These are phyloP conservation scores for Episyrphus balteatus DNA, from an alignment of 1,140 invertebrate genomes.

Conservation along the genomic window DNA sequence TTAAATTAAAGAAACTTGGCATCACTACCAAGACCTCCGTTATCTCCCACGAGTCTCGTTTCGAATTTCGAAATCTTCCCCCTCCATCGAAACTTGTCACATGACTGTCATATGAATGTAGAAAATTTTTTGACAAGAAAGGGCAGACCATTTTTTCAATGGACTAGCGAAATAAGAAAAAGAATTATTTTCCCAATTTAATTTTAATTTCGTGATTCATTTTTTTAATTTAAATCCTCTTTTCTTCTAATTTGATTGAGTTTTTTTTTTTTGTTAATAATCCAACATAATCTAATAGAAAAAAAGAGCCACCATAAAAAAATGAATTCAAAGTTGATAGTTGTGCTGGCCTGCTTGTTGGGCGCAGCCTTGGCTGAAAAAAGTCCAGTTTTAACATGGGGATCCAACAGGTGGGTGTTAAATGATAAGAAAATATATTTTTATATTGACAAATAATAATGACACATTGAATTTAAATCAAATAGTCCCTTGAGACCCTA, in stretches of 20 bases:
- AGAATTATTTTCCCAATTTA: slow-evolving; percentile 2
- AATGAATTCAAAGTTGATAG: slow-evolving; percentile 15
- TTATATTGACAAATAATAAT: too few species aligned
- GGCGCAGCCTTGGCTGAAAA: slow-evolving; percentile 28
- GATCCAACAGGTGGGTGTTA: slow-evolving; percentile 31
- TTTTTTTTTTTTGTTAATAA: too few species aligned
- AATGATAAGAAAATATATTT: too few species aligned
- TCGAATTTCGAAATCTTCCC: neutral
- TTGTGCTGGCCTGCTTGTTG: slow-evolving; percentile 22
- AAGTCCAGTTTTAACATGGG: slow-evolving; percentile 27
- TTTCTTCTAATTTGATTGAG: too few species aligned
- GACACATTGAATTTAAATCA: neutral
- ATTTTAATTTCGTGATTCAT: neutral
- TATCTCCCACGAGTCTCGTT: neutral
- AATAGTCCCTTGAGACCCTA: slow-evolving; percentile 16
- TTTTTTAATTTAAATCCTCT: too few species aligned
- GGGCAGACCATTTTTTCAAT: slow-evolving; percentile 1
- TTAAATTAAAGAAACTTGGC: too few species aligned
- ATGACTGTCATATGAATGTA: slow-evolving; percentile 5
- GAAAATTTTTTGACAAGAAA: slow-evolving; percentile 4
- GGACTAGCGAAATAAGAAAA: neutral
- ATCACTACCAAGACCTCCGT: too few species aligned
- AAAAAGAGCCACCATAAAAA: too few species aligned
- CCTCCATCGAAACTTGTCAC: neutral
- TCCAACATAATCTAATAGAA: too few species aligned